Base-by-base conservation (phyloP, 2,888 invertebrate species). In the Chymomyza procnemis region DNA sequence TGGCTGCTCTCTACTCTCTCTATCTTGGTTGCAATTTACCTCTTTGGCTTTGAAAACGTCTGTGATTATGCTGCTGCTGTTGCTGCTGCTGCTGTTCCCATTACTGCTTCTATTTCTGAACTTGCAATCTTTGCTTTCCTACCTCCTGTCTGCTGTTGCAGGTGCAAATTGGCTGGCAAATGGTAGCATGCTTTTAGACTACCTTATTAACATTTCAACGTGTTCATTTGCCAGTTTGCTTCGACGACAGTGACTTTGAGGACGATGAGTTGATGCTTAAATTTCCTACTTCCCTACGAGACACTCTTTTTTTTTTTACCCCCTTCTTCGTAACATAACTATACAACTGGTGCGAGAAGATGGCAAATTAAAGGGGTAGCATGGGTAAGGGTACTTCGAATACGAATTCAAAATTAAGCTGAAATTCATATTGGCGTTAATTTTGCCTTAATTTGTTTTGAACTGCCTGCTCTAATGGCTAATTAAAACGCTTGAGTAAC, bases 181-280 rank as follows among this genome's bases (percentile, higher is more conserved):
- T 84, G 87, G 64, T 77, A 77, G 87, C 73, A 70, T 81, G 87
- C 81, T 86, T 86, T 81, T 81, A 86, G 86, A 82, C 85, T 86
- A 82, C 79, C 87, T 84, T 81, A 86, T 81, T 86, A 81, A 86
- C 86, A 81, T 81, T 86, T 76, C 77, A 81, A 81, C 79, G 76
- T 81, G 81, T 86, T 86, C 86, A 86, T 80, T 85, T 81, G 86
- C 73, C 79, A 75, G 73, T 69, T 69, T 26, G 79, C 71, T 79
- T 67, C 16, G 50, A 50, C 50, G 19, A 50, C 50, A 26, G 26
- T 26, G 26, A 26, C 26, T 8, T 50, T 19, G 50, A 3, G 8
- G 16, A 18, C 50, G 50, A 18, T 50, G 50, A 50, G 50, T 50
- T 50, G 19, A 50, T 50, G 19, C 14, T 50, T 50, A n/a, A 8